Evolutionary conservation across 2,888 invertebrate species (phyloP).

Genomic region (Micoletzkya japonica): DNA sequence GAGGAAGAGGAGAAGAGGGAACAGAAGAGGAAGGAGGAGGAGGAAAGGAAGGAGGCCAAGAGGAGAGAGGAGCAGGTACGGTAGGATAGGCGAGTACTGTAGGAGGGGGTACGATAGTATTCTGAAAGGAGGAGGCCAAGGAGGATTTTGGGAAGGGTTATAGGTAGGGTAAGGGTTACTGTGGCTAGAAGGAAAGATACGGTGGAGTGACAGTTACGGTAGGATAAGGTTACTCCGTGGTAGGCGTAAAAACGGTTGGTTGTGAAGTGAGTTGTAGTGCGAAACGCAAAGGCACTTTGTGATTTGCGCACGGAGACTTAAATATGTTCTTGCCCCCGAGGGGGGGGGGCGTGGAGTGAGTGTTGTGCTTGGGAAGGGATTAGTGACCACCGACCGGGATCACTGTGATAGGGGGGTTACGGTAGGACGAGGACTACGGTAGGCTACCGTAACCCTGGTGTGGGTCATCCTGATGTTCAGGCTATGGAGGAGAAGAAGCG

Average conservation of each 20-base stretch:
- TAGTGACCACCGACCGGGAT: no score
- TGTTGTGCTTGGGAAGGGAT: no score
- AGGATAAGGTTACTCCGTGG: background rate
- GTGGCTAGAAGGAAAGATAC: background rate
- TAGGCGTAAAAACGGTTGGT: no score
- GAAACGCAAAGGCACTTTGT: no score
- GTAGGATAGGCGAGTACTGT: slow-evolving; percentile 32
- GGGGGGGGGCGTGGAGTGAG: no score
- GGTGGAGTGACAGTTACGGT: background rate
- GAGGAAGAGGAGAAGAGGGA: background rate
- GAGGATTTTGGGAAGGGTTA: background rate
- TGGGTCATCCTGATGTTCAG: slow-evolving; percentile 33
- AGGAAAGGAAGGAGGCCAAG: slow-evolving; percentile 34
- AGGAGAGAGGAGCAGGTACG: slow-evolving; percentile 38
- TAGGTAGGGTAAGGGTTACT: background rate
- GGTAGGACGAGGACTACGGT: no score
- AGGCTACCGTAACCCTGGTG: no score
- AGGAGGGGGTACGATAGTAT: slow-evolving; percentile 23
- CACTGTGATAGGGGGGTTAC: no score
- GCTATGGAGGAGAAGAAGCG: slow-evolving; percentile 44
- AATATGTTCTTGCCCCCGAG: no score
- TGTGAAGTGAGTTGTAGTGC: no score
- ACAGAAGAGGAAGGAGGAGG: slow-evolving; percentile 31
- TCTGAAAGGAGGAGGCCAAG: slow-evolving; percentile 20
- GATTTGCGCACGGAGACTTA: no score